phyloP scores from a whole-genome alignment of 2,797 vertebrate genomes.

The Tadarida brasiliensis region DNA sequence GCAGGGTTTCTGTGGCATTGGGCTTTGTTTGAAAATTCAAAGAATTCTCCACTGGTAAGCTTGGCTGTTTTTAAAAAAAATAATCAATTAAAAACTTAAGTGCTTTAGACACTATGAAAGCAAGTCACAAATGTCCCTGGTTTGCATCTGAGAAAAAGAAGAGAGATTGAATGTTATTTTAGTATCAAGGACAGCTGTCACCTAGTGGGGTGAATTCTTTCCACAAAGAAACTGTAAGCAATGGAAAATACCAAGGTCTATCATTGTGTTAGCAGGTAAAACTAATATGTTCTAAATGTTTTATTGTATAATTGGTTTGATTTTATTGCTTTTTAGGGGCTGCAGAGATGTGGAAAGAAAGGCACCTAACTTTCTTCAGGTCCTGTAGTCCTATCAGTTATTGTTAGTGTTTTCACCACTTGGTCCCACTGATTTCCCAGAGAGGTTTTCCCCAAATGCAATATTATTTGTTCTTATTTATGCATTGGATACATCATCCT shows the following conservation, averaged over 20 bases:
- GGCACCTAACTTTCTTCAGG: not conserved
- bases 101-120: conserved; percentile 71
- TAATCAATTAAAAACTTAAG: conserved; percentile 80
- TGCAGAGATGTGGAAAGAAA: not conserved
- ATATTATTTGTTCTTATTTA: conserved; percentile 38
- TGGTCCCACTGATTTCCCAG: conserved; percentile 20
- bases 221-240: conserved; percentile 71
- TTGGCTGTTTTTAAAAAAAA: conserved; percentile 67
- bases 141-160: conserved; percentile 69
- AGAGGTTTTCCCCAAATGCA: not conserved
- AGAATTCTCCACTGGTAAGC: conserved; percentile 73
- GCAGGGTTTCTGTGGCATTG: conserved; percentile 76
- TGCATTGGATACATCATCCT: not conserved
- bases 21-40: conserved; percentile 82
- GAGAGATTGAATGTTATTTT: conserved; percentile 67
- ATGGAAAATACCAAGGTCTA: conserved; percentile 78
- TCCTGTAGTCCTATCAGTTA: not conserved
- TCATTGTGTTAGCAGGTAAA: conserved; percentile 67
- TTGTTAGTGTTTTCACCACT: not conserved
- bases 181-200: conserved; percentile 77
- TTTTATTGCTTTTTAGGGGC: conserved; percentile 50
- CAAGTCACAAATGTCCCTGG: conserved; percentile 72
- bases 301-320: conserved; percentile 40
- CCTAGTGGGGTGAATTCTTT: conserved; percentile 64
- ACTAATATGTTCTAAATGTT: conserved; percentile 66